Conservation (phyloP, 2,797 vertebrate species). For the Diglossa cyanea region DNA sequence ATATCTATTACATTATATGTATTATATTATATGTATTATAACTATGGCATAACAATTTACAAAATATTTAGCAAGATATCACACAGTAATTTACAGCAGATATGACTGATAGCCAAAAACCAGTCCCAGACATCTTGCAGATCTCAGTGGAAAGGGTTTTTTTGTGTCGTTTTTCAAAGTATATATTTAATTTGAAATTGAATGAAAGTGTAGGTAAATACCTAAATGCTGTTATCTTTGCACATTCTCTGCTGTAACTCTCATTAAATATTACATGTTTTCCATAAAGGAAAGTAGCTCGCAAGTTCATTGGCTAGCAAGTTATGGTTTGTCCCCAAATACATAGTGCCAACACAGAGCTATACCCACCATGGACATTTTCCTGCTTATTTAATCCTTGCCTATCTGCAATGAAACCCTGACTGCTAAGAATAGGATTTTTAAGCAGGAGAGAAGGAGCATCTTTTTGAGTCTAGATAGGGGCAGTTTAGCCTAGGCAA, state of each 20-base stretch:
- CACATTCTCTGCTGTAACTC: not conserved
- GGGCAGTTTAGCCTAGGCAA: not conserved
- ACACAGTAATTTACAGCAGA: not conserved
- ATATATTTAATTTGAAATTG: not conserved
- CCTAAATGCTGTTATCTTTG: not conserved
- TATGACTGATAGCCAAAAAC: not conserved
- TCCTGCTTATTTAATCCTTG: not conserved
- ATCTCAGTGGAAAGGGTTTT: not conserved
- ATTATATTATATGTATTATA: too few relatives aligned
- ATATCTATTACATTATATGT: too few relatives aligned
- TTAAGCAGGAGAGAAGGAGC: not conserved
- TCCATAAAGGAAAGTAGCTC: not conserved
- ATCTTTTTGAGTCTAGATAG: not conserved
- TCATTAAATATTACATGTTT: not conserved
- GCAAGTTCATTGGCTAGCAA: not conserved
- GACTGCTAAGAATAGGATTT: not conserved
- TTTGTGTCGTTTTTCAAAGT: not conserved
- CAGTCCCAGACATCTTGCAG: not conserved
- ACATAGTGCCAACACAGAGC: not conserved
- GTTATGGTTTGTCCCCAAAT: not conserved
- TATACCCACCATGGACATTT: not conserved
- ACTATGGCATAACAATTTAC: not conserved
- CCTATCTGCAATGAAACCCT: not conserved
- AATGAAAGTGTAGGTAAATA: not conserved
- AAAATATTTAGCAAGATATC: not conserved